These are phyloP conservation scores for Strigamia transsilvanica DNA, from an alignment of 2,888 invertebrate genomes.

Conservation along the genomic window DNA sequence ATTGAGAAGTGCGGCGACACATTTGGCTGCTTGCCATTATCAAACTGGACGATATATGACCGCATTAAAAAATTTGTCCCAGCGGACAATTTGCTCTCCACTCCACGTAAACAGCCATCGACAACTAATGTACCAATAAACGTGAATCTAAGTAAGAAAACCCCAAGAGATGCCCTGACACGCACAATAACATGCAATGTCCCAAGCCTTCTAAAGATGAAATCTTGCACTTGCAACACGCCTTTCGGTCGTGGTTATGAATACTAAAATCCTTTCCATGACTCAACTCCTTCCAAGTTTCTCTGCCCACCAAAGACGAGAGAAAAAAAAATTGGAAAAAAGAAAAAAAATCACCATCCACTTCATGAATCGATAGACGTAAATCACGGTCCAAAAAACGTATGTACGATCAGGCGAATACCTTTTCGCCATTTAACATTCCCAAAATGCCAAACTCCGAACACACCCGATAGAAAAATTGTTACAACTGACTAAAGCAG, in stretches of 20 bases:
- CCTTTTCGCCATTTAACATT: conserved; percentile 21
- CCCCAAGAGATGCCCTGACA: conserved; percentile 1
- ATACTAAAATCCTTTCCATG: conserved; percentile 31
- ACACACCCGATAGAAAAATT: conserved; percentile 29
- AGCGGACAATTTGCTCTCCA: conserved; percentile 24
- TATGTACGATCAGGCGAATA: conserved; percentile 39
- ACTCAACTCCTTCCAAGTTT: conserved; percentile 6
- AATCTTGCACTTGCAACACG: conserved; percentile 27
- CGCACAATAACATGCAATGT: conserved; percentile 39
- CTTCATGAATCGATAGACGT: conserved; percentile 33
- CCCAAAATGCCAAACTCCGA: conserved; percentile 12
- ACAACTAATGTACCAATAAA: conserved; percentile 35
- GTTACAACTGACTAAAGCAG: conserved; percentile 33
- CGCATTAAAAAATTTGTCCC: conserved; percentile 48
- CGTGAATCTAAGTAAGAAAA: neutral
- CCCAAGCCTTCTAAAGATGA: conserved; percentile 28
- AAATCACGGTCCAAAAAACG: conserved; percentile 41
- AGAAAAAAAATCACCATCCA: conserved; percentile 35
- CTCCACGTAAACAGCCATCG: conserved; percentile 30
- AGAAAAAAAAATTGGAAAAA: neutral
- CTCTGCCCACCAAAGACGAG: neutral
- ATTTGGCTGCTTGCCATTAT: conserved; percentile 31
- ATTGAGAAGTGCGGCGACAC: conserved; percentile 33
- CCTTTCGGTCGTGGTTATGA: conserved; percentile 10
- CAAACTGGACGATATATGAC: conserved; percentile 30